Conservation (phyloP, 1,140 invertebrate genomes). For the Pogonomyrmex californicus region DNA sequence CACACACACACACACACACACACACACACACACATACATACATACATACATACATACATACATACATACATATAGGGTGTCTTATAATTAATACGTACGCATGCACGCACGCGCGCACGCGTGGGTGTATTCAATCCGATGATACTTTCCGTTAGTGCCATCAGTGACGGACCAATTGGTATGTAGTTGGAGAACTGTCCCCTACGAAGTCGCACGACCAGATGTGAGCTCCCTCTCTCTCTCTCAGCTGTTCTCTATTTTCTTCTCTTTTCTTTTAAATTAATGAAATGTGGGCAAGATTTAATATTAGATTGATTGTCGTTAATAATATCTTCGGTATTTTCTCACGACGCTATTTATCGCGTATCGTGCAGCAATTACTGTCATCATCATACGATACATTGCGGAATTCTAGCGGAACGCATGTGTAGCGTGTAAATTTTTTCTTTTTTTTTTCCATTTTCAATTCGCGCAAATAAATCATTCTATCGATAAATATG, state of each 20-base stretch:
- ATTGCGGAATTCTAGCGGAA: background rate
- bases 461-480: constrained; percentile 12
- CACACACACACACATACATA: too few relatives aligned
- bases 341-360: constrained; percentile 55
- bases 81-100: too few relatives aligned
- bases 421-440: constrained; percentile 20
- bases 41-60: too few relatives aligned
- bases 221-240: constrained; percentile 37
- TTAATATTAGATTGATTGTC: constrained; percentile 77
- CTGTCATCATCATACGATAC: background rate
- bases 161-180: constrained; percentile 46
- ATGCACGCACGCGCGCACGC: background rate
- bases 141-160: constrained; percentile 67
- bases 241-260: background rate
- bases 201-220: constrained; percentile 69
- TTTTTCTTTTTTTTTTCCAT: background rate
- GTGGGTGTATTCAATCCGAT: background rate
- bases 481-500: constrained; percentile 7
- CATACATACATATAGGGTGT: too few relatives aligned
- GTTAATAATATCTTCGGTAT: constrained; percentile 69
- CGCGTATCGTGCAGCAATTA: constrained; percentile 66
- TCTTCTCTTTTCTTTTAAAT: too few relatives aligned
- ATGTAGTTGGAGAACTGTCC: constrained; percentile 69
- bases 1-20: too few relatives aligned
- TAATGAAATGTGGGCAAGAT: constrained; percentile 67